Evolutionary conservation across 2,797 vertebrate genomes (phyloP), one percentile per base, ranked within the genome.

Genomic region (Sus cebifrons): DNA sequence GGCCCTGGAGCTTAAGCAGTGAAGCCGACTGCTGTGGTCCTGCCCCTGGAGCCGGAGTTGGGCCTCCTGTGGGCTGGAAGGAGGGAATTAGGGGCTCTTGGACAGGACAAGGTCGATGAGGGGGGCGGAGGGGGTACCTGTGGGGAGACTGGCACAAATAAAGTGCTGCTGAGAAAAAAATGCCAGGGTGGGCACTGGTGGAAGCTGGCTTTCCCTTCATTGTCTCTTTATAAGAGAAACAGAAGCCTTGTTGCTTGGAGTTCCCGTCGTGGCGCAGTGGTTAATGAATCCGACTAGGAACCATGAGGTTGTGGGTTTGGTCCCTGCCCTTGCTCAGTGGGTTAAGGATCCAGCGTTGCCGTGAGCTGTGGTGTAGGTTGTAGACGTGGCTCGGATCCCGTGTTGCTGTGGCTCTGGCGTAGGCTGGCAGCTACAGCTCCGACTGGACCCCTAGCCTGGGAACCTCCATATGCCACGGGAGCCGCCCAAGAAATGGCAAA

Each of bases 161-260:
- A 81, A 85, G 32, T 95, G 52, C 17, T 86, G 25, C 67, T 87
- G 21, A 68, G 29, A 65, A 64, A 79, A 56, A 70, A 49, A 56
- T 77, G 56, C 6, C n/a, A 17, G 16, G 21, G 16, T 56, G 20
- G 36, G 70, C 49, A 44, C 27, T 64, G 52, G 12, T 32, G 27
- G 70, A 54, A 73, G 64, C 49, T 13, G 13, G 16, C 64, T 86
- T 81, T 79, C 65, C 18, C 29, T 62, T 67, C 49, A 25, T 27
- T 16, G 29, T 89, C 49, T 68, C 20, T 86, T 92, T 92, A 78
- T 92, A 70, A 92, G 75, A 89, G 81, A 86, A 52, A 13, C 29
- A 67, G 27, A 96, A 88, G 70, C 29, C 36, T 78, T 94, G 62
- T 94, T 94, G 68, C 56, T 96, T 1, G 36, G 36, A 36, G 36